phyloP scores from a whole-genome alignment of 2,888 invertebrate genomes.

The Aleiodes leptofemur region DNA sequence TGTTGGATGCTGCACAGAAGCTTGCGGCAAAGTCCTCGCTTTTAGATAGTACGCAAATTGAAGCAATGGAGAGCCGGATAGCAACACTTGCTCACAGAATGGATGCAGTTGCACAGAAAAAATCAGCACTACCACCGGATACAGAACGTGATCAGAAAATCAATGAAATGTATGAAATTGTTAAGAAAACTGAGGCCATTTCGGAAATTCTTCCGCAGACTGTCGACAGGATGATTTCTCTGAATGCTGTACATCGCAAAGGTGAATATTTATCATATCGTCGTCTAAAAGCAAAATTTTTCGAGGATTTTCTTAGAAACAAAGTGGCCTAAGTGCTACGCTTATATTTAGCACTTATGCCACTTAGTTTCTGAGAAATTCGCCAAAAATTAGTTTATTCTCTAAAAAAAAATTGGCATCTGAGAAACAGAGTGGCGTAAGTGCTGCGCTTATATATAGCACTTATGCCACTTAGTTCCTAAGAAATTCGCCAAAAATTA shows the following conservation, averaged over 20 bases:
- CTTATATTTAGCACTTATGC: no score
- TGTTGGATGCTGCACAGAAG: conserved; percentile 86
- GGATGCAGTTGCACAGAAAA: conserved; percentile 82
- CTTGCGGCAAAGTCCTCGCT: conserved; percentile 87
- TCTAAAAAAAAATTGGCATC: no score
- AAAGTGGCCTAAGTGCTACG: no score
- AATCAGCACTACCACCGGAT: conserved; percentile 74
- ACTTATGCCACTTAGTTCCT: no score
- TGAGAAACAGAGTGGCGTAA: no score
- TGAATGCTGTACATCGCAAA: conserved; percentile 93
- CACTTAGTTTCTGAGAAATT: no score
- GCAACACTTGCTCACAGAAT: conserved; percentile 86
- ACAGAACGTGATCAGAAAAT: conserved; percentile 85
- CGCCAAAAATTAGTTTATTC: no score
- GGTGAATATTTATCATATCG: conserved; percentile 77
- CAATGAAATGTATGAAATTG: conserved; percentile 89
- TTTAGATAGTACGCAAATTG: conserved; percentile 88
- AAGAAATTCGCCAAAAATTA: no score
- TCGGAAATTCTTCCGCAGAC: conserved; percentile 87
- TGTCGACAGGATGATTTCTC: conserved; percentile 89
- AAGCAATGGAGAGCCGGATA: conserved; percentile 89
- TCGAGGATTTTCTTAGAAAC: no score
- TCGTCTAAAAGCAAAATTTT: no score
- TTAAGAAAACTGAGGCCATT: conserved; percentile 90
- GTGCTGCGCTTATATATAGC: no score